phyloP scores from a whole-genome alignment of 1,140 invertebrate species.

The Geopemphigus sp. region DNA sequence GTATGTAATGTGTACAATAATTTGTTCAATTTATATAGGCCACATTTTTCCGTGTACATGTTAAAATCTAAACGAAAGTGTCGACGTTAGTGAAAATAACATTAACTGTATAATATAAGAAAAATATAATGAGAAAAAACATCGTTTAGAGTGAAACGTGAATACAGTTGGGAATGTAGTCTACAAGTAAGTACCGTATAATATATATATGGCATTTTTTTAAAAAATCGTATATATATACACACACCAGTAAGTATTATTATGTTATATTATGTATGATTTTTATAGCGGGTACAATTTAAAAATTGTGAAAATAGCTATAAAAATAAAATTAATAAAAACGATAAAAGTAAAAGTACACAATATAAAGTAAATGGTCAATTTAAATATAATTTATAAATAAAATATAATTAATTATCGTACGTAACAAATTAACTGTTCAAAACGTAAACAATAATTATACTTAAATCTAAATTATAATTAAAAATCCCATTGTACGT shows the following conservation, averaged over 20 bases:
- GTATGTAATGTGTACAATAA: background rate
- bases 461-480: no score
- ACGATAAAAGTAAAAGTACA: constrained; percentile 30
- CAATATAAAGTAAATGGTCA: background rate
- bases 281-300: background rate
- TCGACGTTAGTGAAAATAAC: constrained; percentile 26
- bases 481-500: no score
- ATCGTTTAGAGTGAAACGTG: constrained; percentile 20
- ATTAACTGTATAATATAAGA: background rate
- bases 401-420: no score
- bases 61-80: constrained; percentile 26
- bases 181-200: constrained; percentile 21
- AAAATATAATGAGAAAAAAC: constrained; percentile 17
- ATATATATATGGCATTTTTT: background rate
- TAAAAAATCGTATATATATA: no score
- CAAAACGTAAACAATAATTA: no score
- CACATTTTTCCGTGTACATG: constrained; percentile 24
- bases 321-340: constrained; percentile 20
- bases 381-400: background rate
- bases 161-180: constrained; percentile 13
- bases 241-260: no score
- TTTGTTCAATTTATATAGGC: constrained; percentile 8
- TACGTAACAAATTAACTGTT: no score
- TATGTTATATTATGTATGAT: background rate
- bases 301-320: constrained; percentile 29